Conservation (phyloP, 2,797 vertebrate species). For the Tapirus indicus region DNA sequence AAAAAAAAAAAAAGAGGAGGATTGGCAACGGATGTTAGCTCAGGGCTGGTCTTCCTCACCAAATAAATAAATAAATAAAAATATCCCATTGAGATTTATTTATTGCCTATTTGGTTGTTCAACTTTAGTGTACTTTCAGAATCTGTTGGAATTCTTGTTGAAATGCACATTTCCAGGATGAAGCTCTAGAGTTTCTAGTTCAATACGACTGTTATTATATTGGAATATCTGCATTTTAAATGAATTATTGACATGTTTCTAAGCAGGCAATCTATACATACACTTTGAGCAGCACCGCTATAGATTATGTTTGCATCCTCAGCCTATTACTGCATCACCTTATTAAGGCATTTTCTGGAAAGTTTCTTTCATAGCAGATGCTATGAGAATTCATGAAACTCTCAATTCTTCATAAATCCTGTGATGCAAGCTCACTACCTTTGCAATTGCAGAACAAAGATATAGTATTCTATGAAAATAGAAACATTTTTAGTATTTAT, state of each 20-base stretch:
- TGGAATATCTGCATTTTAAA: not conserved
- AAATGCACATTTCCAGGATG: not conserved
- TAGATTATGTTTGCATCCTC: not conserved
- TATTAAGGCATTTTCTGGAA: not conserved
- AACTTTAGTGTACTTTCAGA: not conserved
- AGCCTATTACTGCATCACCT: not conserved
- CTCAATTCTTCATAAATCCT: not conserved
- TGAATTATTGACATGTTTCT: not conserved
- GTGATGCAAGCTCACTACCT: not conserved
- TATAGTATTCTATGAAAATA: too few relatives aligned
- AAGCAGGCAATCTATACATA: not conserved
- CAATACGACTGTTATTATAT: not conserved
- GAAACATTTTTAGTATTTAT: not conserved
- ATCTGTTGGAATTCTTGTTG: not conserved
- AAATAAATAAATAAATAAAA: too few relatives aligned
- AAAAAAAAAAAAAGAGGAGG: too few relatives aligned
- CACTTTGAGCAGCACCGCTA: not conserved
- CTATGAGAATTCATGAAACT: not conserved
- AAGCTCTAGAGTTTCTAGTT: not conserved
- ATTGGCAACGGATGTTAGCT: too few relatives aligned
- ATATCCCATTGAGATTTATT: not conserved
- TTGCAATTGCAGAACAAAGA: not conserved
- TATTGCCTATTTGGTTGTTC: not conserved
- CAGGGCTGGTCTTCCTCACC: too few relatives aligned
- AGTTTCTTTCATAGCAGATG: not conserved